These are phyloP conservation scores for Tachina fera DNA, from an alignment of 2,888 invertebrate species.

Conservation along the genomic window DNA sequence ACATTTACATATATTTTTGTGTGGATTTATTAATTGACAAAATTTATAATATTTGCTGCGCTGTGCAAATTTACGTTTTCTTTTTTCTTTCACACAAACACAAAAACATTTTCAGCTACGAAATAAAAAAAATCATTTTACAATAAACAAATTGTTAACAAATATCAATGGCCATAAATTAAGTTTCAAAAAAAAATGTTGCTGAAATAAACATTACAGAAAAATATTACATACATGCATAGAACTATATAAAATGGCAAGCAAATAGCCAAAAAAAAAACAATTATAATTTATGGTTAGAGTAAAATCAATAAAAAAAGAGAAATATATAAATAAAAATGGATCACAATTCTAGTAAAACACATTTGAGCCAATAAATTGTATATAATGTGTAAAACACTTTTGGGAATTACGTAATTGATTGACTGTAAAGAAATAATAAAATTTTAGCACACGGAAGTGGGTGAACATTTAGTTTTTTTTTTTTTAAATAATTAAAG, in stretches of 20 bases:
- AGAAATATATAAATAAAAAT: neutral
- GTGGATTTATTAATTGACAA: no score
- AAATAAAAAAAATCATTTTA: slow-evolving; percentile 13
- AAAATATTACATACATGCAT: neutral
- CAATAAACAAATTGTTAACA: slow-evolving; percentile 59
- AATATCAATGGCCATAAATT: slow-evolving; percentile 53
- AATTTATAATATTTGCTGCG: neutral
- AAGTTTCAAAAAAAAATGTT: slow-evolving; percentile 19
- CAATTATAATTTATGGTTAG: slow-evolving; percentile 37
- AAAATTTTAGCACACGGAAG: neutral
- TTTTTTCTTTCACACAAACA: slow-evolving; percentile 8
- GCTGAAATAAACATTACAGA: slow-evolving; percentile 4
- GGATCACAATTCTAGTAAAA: slow-evolving; percentile 17
- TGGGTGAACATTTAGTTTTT: neutral
- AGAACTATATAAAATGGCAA: neutral
- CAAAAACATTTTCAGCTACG: slow-evolving; percentile 11
- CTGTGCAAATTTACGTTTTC: slow-evolving; percentile 24
- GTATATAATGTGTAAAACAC: neutral
- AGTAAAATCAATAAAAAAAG: slow-evolving; percentile 13
- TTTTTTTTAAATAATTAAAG: no score
- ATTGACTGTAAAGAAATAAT: neutral
- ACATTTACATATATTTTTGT: no score
- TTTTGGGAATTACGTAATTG: neutral
- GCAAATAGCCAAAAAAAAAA: slow-evolving; percentile 25
- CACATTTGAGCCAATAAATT: neutral